Evolutionary conservation across 2,113 vertebrate species (phyloP).

Genomic region (Pseudorectes ferrugineus): DNA sequence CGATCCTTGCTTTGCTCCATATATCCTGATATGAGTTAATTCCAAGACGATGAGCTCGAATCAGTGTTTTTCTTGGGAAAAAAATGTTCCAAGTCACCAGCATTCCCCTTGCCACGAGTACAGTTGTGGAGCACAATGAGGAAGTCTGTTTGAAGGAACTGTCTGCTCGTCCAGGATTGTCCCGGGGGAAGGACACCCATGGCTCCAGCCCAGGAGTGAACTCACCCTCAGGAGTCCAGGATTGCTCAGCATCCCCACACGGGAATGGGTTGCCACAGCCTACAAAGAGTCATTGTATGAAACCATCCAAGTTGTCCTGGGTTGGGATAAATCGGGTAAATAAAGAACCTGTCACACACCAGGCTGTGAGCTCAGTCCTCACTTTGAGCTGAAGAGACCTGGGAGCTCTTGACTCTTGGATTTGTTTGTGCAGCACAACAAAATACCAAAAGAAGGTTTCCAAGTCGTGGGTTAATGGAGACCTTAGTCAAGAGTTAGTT

Average conservation of each 20-base stretch:
- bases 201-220: background rate
- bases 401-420: background rate
- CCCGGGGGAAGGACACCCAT: background rate
- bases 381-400: background rate
- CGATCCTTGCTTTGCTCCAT: background rate
- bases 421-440: background rate
- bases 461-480: fast-evolving
- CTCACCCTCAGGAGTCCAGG: background rate
- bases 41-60: background rate
- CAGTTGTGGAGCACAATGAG: background rate
- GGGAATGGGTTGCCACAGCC: background rate
- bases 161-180: background rate
- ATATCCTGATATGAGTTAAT: conserved; percentile 4
- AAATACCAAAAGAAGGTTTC: background rate
- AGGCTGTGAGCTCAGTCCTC: background rate
- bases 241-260: background rate
- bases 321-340: background rate
- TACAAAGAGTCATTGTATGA: background rate
- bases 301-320: background rate
- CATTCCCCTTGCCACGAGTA: background rate
- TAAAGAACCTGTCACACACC: background rate
- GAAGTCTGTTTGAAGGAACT: background rate
- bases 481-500: background rate
- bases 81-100: background rate
- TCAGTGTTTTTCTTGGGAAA: conserved; percentile 41